A percentile compares a stretch with the other conserved stretches of the same genome.
Conservation (phyloP, 1,140 invertebrate genomes). For the Chironomus striatipennis region DNA sequence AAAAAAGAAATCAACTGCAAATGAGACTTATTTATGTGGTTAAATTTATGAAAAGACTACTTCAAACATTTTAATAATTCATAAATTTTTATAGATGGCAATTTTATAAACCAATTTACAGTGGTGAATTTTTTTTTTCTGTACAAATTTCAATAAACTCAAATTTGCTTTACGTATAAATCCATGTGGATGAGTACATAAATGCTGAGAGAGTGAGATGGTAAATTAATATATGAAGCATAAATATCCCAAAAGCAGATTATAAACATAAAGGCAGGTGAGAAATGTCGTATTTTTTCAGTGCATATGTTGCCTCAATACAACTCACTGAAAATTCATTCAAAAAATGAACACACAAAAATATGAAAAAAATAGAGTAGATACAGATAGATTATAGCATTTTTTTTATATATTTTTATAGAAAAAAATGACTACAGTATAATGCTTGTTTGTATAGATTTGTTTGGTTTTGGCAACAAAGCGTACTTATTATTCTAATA, state of each 20-base stretch:
- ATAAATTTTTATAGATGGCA: constrained; percentile 9
- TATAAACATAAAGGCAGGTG: constrained; percentile 8
- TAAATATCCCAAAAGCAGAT: constrained; percentile 8
- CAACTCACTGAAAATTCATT: constrained; percentile 1
- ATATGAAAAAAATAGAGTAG: no score
- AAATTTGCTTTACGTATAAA: no score
- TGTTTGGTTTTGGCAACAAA: constrained; percentile 1
- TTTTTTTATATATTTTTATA: no score
- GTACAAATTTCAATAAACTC: neutral
- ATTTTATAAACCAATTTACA: constrained; percentile 1
- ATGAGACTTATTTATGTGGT: neutral
- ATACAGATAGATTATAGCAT: neutral
- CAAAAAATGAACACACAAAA: no score
- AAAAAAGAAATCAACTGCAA: neutral
- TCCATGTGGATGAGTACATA: no score
- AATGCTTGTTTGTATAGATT: neutral
- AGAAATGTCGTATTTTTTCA: neutral
- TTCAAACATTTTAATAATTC: constrained; percentile 1
- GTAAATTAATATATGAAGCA: neutral
- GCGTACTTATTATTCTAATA: neutral
- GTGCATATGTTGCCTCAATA: neutral
- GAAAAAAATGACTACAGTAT: no score
- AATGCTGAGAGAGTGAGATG: neutral
- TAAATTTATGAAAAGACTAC: neutral
- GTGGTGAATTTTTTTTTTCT: neutral